Percentiles rank a stretch among this genome's conserved stretches.
Conservation (phyloP, 2,888 invertebrate species). For the Palloptera scutellata region DNA sequence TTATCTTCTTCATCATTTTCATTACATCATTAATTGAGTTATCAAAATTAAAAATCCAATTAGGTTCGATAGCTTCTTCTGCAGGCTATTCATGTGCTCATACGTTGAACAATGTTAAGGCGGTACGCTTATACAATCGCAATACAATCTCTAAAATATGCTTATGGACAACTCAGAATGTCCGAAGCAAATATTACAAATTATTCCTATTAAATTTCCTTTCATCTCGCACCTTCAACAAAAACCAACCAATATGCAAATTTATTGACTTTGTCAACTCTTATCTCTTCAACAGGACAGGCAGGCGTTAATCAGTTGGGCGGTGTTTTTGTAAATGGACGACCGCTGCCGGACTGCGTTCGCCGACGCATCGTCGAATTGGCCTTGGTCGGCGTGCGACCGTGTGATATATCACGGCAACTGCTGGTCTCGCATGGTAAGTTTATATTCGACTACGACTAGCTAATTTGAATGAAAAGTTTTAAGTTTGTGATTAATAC, state of each 20-base stretch:
- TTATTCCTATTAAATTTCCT: background rate
- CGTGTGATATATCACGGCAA: slow-evolving; percentile 96
- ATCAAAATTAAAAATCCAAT: too few species aligned
- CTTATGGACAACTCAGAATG: background rate
- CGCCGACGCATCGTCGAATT: slow-evolving; percentile 92
- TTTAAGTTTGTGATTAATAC: slow-evolving; percentile 16
- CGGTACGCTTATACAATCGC: too few species aligned
- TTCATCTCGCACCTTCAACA: background rate
- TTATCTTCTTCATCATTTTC: too few species aligned
- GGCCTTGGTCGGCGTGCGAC: slow-evolving; percentile 91
- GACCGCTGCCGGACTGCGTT: slow-evolving; percentile 95
- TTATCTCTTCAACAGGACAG: slow-evolving; percentile 74
- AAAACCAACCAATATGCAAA: background rate
- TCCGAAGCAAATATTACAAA: background rate
- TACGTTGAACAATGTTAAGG: too few species aligned
- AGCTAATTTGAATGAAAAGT: background rate
- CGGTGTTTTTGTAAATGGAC: slow-evolving; percentile 96
- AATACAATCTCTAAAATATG: too few species aligned
- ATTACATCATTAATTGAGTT: too few species aligned
- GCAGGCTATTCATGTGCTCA: too few species aligned
- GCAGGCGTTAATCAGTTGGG: slow-evolving; percentile 97
- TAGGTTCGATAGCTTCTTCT: too few species aligned
- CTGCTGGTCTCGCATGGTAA: slow-evolving; percentile 89
- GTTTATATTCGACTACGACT: slow-evolving; percentile 29
- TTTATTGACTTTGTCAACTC: background rate